These are phyloP conservation scores for Darevskia nairensis DNA, from an alignment of 2,797 vertebrate genomes.

Conservation along the genomic window DNA sequence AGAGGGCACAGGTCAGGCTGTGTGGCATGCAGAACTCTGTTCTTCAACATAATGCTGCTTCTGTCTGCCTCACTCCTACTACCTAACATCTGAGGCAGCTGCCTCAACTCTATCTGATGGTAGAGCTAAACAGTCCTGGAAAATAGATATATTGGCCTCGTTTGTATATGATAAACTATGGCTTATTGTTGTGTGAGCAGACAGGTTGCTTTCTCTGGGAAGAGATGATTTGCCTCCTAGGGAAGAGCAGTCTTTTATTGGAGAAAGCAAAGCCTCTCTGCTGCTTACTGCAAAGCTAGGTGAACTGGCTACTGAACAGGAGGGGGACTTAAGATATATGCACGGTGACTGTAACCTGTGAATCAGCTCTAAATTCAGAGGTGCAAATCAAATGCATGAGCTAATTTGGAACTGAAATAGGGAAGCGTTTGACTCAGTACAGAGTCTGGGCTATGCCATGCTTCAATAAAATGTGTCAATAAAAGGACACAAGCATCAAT, in stretches of 20 bases:
- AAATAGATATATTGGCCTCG: background rate
- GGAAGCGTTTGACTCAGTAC: background rate
- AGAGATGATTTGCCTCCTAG: background rate
- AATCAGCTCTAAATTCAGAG: background rate
- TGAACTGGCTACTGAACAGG: background rate
- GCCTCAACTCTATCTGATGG: background rate
- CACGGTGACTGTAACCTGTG: background rate
- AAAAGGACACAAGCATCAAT: background rate
- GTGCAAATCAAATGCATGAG: slow-evolving; percentile 1
- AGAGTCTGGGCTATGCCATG: background rate
- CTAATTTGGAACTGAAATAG: background rate
- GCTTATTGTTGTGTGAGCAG: background rate
- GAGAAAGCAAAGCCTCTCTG: background rate
- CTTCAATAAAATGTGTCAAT: background rate
- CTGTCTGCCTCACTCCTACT: too few relatives aligned
- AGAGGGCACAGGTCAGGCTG: too few relatives aligned
- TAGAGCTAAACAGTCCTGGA: background rate
- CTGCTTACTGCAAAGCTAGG: background rate
- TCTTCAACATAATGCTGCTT: too few relatives aligned
- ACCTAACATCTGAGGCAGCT: too few relatives aligned
- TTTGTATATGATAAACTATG: background rate
- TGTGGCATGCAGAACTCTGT: too few relatives aligned
- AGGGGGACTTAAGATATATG: background rate
- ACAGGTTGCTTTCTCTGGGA: background rate
- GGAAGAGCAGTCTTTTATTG: background rate